These are phyloP conservation scores for Eupithecia centaureata DNA, from an alignment of 2,888 invertebrate species.

Conservation along the genomic window DNA sequence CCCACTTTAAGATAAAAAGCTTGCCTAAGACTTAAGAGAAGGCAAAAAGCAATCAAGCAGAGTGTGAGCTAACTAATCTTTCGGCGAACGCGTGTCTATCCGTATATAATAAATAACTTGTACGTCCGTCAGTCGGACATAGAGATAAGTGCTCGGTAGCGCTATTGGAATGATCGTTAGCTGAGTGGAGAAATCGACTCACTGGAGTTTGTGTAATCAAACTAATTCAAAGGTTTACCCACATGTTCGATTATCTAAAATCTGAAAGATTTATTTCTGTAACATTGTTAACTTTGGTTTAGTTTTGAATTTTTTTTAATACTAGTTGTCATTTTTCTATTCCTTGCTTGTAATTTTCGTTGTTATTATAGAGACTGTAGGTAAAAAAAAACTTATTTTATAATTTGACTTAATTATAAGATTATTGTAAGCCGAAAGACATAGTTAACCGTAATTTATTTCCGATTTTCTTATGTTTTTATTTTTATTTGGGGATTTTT, in stretches of 20 bases:
- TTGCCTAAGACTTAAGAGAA: constrained; percentile 26
- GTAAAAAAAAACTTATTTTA: no score
- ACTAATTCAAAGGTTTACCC: not conserved
- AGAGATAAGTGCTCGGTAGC: constrained; percentile 36
- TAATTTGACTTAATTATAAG: no score
- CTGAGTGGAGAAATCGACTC: not conserved
- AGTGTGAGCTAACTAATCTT: constrained; percentile 49
- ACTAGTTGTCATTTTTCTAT: no score
- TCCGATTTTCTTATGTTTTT: not conserved
- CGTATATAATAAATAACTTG: constrained; percentile 38
- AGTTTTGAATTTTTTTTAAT: no score
- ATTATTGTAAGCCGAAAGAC: no score
- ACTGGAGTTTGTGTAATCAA: not conserved
- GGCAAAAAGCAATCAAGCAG: constrained; percentile 45
- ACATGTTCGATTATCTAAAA: not conserved
- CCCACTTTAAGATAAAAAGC: constrained; percentile 25
- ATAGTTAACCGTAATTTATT: no score
- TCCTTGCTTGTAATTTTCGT: no score
- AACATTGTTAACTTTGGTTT: no score
- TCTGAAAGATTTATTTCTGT: not conserved
- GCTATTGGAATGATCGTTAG: not conserved
- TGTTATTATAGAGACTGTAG: no score
- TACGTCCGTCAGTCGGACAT: constrained; percentile 38
- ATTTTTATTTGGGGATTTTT: not conserved
- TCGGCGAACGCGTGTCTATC: constrained; percentile 45